Evolutionary conservation across 2,888 invertebrate genomes (phyloP), one percentile per base, ranked within the genome.

Genomic region (Schizaphis graminum): DNA sequence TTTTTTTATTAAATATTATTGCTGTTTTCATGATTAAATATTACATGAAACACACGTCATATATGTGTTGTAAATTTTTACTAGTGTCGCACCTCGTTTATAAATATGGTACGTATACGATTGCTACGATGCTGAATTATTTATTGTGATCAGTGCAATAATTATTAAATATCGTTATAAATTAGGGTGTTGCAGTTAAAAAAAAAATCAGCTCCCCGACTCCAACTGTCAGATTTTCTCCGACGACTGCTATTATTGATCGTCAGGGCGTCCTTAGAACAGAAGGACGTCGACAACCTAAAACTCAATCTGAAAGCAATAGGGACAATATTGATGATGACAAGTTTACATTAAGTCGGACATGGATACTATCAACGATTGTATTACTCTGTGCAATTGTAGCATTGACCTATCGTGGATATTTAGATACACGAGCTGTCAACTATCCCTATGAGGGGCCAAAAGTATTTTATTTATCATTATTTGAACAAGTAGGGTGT

Each of bases 381-480:
- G 10, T 61, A 28, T 28, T 94, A 56, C n/a, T 94, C 1, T 47
- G 24, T 94, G 87, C 67, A 24, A 94, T 94, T 21, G 21, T 57
- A 2, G 57, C n/a, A 11, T 53, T 94, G 49, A 3, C 85, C 4
- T 94, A 94, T 90, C 94, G 87, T 85, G 94, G 94, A 0, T 94
- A 94, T 16, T 92, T 94, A 16, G 94, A 94, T 35, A 94, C 94
- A 24, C 57, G 90, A 87, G 85, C 89, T 53, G 87, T 93, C n/a
- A 93, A 94, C n/a, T 93, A 89, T 91, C 94, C 92, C 4, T 94
- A 57, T 57, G 67, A 67, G 87, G 90, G 90, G 16, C 77, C 92
- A 57, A 94, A 94, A 90, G 89, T 93, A 91, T 35, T 44, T 24
- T 13, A 53, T 47, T 89, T 5, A 47, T 35, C 11, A 44, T 57